These are phyloP conservation scores for Netelia virgata DNA, from an alignment of 2,888 invertebrate species.

Conservation along the genomic window DNA sequence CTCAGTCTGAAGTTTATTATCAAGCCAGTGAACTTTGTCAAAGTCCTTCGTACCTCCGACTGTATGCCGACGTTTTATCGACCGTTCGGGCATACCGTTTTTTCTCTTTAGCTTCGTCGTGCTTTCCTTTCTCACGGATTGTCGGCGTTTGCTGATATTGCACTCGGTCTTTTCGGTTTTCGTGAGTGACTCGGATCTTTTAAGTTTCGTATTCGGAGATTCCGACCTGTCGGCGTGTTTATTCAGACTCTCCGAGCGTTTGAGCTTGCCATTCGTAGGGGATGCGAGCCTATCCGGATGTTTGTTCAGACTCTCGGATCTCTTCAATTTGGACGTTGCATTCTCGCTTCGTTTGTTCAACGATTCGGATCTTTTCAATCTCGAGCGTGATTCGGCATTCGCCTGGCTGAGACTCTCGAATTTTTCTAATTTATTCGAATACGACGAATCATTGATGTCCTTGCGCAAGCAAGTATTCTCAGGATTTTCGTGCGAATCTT, in stretches of 20 bases:
- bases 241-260: constrained; percentile 83
- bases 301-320: constrained; percentile 88
- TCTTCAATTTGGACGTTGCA: constrained; percentile 86
- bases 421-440: constrained; percentile 81
- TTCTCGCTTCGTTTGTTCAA: constrained; percentile 87
- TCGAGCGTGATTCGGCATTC: constrained; percentile 82
- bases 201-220: constrained; percentile 85
- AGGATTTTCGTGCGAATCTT: constrained; percentile 18
- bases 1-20: constrained; percentile 86
- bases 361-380: constrained; percentile 88
- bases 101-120: constrained; percentile 90
- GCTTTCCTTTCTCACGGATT: constrained; percentile 85
- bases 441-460: constrained; percentile 72
- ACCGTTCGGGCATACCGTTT: constrained; percentile 92
- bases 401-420: constrained; percentile 81
- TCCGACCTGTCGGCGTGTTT: constrained; percentile 82
- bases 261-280: constrained; percentile 79
- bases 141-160: constrained; percentile 91
- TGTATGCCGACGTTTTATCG: constrained; percentile 95
- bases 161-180: constrained; percentile 92
- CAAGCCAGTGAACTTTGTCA: constrained; percentile 88
- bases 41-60: constrained; percentile 97
- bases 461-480: constrained; percentile 16
- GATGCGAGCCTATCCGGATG: constrained; percentile 83
- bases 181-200: constrained; percentile 88